phyloP scores from a whole-genome alignment of 2,888 invertebrate genomes.

The Orthosia incerta region DNA sequence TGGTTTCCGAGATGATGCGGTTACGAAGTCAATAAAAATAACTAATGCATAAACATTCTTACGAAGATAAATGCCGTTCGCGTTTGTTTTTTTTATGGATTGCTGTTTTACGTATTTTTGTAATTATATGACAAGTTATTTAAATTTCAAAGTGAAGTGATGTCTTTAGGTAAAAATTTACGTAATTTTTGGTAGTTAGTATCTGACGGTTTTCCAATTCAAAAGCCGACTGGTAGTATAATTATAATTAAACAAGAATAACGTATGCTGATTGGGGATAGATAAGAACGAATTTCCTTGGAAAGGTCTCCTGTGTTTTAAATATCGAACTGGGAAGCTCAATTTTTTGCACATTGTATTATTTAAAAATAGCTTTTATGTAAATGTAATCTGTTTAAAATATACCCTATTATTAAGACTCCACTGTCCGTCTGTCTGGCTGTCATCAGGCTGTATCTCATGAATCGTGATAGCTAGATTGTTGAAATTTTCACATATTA shows the following conservation, averaged over 20 bases:
- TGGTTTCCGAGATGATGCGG: constrained; percentile 42
- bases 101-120: not conserved
- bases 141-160: constrained; percentile 15
- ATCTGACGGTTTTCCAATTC: not conserved
- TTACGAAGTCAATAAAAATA: constrained; percentile 52
- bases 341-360: not conserved
- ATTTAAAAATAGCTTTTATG: too few species aligned
- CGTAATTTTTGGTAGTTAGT: not conserved
- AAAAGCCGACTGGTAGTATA: too few species aligned
- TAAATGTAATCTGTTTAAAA: too few species aligned
- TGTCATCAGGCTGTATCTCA: too few species aligned
- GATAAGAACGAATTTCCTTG: not conserved
- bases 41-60: constrained; percentile 15
- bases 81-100: constrained; percentile 1
- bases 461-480: too few species aligned
- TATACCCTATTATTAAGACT: too few species aligned
- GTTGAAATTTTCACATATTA: too few species aligned
- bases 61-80: not conserved
- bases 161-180: not conserved
- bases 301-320: not conserved
- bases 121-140: not conserved
- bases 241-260: not conserved
- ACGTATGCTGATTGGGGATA: not conserved
- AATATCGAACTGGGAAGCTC: not conserved
- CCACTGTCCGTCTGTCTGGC: too few species aligned